Base-by-base conservation (phyloP, 2,113 vertebrate genomes). In the Romanogobio albipinnatus region DNA sequence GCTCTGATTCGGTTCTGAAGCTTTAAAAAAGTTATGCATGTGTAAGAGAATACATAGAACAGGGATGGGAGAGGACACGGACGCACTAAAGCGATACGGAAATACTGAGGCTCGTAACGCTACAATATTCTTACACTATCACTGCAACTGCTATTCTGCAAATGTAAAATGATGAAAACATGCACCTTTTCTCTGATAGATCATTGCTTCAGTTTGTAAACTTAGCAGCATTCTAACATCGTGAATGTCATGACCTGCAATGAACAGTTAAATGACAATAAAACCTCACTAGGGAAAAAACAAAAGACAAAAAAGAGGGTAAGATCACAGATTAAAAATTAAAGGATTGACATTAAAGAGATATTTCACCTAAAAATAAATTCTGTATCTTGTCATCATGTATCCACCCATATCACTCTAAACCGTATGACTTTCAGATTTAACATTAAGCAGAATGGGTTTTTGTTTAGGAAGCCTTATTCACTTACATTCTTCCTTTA, bases 161-260 rank as follows among this genome's bases (percentile, higher is more conserved):
- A 90, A 92, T 68, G 29, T 19, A 90, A 74, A 85, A 89, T 81
- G 78, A 59, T 59, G 22, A 82, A 90, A 92, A 78, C 84, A 90
- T 91, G 92, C 94, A 95, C 94, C 94, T 95, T 92, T 94, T 84
- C 77, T 76, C 87, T 80, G 90, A 92, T 85, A 90, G 92, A 83
- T 90, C 86, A 91, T 81, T 88, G 89, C 87, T 62, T 62, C 76
- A 10, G 39, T 47, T 79, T 79, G 90, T 91, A 87, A 88, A 90
- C 86, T 89, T 86, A 94, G 90, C 39, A 86, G 51, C 61, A 89
- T 90, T 93, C 58, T 93, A 93, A 93, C 81, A 89, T 83, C 91
- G 84, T 92, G 88, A 90, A 86, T 87, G 91, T 36, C 88, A 89
- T 93, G 91, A 93, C 89, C 94, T 94, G 94, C 84, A 90, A 90